Percentiles rank a stretch among this genome's conserved stretches.
Evolutionary conservation across 2,113 vertebrate genomes (phyloP).

Genomic region (Alexandromys fortis): DNA sequence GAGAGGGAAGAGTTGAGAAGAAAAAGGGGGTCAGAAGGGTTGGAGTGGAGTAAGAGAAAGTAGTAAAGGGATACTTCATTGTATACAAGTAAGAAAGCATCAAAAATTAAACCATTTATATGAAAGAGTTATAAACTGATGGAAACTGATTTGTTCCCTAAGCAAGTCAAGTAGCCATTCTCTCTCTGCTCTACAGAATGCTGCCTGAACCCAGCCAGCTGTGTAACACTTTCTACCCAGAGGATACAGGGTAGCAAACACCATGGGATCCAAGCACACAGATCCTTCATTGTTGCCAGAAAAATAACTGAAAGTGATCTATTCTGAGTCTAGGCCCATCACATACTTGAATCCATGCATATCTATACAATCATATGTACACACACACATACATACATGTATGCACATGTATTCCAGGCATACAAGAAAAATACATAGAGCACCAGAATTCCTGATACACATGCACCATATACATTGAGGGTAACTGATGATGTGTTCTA

Average conservation of each 20-base stretch:
- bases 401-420: neutral
- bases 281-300: neutral
- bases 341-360: neutral
- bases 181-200: neutral
- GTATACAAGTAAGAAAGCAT: neutral
- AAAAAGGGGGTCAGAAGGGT: neutral
- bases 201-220: neutral
- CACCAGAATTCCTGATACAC: neutral
- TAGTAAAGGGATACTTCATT: neutral
- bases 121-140: neutral
- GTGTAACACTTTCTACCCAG: neutral
- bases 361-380: no score
- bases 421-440: neutral
- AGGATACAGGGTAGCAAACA: neutral
- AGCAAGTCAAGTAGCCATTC: neutral
- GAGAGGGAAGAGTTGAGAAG: neutral
- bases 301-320: neutral
- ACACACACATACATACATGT: neutral
- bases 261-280: neutral
- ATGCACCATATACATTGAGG: neutral
- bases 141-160: neutral
- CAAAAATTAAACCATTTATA: neutral
- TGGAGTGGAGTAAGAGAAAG: neutral
- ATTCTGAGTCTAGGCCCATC: neutral
- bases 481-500: neutral